Evolutionary conservation across 2,113 vertebrate genomes (phyloP).

Genomic region (Galbula dea): DNA sequence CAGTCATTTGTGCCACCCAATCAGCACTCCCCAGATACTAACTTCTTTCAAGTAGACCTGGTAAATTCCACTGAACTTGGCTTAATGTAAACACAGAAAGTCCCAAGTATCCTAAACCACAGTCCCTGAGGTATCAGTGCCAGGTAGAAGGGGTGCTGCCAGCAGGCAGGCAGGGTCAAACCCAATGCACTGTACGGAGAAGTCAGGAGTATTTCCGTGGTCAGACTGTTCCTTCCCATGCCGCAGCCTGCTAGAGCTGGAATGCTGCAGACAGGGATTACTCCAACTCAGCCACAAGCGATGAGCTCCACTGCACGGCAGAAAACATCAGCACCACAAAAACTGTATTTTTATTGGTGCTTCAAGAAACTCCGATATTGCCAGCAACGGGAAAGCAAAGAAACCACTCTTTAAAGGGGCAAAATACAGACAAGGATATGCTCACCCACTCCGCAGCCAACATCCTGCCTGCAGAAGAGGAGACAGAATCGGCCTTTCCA

Average conservation of each 20-base stretch:
- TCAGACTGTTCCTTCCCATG: neutral
- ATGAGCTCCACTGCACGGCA: neutral
- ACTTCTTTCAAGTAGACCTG: neutral
- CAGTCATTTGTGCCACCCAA: neutral
- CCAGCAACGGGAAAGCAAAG: neutral
- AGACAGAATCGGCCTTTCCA: conserved; percentile 40
- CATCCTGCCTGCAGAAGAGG: neutral
- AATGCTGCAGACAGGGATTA: neutral
- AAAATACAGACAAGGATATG: neutral
- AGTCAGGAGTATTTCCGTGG: accelerated
- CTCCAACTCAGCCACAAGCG: accelerated
- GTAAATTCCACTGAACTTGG: neutral
- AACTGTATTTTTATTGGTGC: neutral
- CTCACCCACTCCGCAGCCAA: neutral
- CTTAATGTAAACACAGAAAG: neutral
- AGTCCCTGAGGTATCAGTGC: neutral
- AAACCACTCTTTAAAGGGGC: neutral
- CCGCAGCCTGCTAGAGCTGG: accelerated
- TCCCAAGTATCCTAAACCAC: neutral
- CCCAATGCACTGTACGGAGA: too few relatives aligned
- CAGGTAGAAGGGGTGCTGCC: neutral
- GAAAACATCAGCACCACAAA: neutral
- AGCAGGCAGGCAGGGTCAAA: accelerated
- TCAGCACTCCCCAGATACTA: neutral
- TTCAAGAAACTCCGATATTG: neutral